Conservation (phyloP, 2,888 invertebrate species). For the Taenaris catops region DNA sequence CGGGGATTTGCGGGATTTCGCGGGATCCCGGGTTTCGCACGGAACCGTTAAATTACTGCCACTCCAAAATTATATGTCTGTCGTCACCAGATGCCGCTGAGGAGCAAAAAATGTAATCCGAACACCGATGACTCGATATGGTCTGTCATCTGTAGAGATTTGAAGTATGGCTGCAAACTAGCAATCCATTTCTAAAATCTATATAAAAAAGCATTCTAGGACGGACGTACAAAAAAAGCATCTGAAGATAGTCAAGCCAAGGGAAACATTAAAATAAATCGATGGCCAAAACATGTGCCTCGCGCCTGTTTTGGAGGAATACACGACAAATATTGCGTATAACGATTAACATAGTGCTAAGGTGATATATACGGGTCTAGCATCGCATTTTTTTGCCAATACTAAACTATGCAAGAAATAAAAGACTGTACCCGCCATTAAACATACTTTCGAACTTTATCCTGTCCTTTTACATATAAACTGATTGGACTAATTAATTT, state of each 20-base stretch:
- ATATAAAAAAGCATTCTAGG: conserved; percentile 15
- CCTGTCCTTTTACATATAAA: too few species aligned
- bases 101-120: too few species aligned
- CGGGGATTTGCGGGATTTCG: conserved; percentile 16
- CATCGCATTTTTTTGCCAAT: conserved; percentile 7
- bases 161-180: conserved; percentile 8
- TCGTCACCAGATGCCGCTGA: too few species aligned
- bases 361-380: conserved; percentile 19
- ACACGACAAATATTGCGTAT: conserved; percentile 32
- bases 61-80: too few species aligned
- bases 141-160: conserved; percentile 3
- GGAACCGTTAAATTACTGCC: conserved; percentile 15
- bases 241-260: conserved; percentile 14
- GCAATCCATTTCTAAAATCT: conserved; percentile 11
- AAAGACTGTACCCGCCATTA: conserved; percentile 3
- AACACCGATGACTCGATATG: conserved; percentile 1
- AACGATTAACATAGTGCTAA: conserved; percentile 37
- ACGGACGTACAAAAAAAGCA: conserved; percentile 18
- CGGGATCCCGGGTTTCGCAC: conserved; percentile 6
- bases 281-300: conserved; percentile 24
- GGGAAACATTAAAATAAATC: conserved; percentile 21
- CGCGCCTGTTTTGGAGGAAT: conserved; percentile 23
- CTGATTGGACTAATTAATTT: too few species aligned
- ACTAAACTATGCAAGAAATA: background rate
- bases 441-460: background rate